These are phyloP conservation scores for Gallinago nigripennis DNA, from an alignment of 2,797 vertebrate genomes.

Conservation along the genomic window DNA sequence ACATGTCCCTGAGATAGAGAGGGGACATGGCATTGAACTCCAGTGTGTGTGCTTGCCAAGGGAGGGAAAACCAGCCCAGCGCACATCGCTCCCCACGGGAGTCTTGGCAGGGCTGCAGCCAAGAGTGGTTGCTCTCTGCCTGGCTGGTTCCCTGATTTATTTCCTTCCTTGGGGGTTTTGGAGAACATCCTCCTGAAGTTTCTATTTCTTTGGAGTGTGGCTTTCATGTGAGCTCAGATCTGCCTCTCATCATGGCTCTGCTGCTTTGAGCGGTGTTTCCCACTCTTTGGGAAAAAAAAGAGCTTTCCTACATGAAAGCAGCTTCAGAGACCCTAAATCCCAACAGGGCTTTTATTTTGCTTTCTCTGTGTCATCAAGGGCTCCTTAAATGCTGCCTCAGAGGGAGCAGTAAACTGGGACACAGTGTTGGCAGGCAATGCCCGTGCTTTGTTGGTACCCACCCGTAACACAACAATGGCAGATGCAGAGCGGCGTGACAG, in stretches of 20 bases:
- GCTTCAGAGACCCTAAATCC: not conserved
- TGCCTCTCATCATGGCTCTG: not conserved
- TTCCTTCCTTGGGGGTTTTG: not conserved
- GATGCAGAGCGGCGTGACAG: not conserved
- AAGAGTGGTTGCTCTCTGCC: not conserved
- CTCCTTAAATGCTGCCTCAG: not conserved
- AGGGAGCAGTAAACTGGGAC: not conserved
- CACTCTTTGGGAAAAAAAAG: not conserved
- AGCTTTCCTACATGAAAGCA: not conserved
- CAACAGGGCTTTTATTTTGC: not conserved
- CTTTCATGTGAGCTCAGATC: not conserved
- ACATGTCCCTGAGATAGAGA: not conserved
- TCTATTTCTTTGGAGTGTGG: not conserved
- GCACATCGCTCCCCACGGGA: not conserved
- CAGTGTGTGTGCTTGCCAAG: not conserved
- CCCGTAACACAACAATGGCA: not conserved
- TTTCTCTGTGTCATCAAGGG: not conserved
- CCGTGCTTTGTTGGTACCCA: rapidly evolving
- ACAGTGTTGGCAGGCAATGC: not conserved
- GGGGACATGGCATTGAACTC: not conserved
- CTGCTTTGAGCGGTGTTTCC: not conserved
- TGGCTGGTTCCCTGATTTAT: not conserved
- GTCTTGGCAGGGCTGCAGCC: not conserved
- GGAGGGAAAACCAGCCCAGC: not conserved
- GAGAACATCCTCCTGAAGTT: not conserved